A percentile compares a stretch with the other conserved stretches of the same genome.
These are phyloP conservation scores for Mythimna vitellina DNA, from an alignment of 2,888 invertebrate species.

Conservation along the genomic window DNA sequence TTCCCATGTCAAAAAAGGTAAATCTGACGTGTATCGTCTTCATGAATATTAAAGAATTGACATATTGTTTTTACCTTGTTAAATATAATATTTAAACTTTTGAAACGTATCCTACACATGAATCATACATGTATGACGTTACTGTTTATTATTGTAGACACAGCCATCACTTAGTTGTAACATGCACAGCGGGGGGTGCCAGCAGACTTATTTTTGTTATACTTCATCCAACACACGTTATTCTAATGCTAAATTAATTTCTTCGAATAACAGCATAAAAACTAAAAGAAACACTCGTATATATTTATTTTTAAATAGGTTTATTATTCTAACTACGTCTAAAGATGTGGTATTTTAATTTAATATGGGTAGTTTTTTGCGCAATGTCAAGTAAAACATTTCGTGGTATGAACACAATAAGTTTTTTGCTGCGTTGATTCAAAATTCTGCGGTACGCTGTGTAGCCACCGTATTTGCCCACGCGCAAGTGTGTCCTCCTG, in stretches of 20 bases:
- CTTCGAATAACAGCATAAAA: conserved; percentile 46
- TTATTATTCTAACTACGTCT: conserved; percentile 58
- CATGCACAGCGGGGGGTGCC: conserved; percentile 45
- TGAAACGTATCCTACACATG: conserved; percentile 9
- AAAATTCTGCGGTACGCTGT: conserved; percentile 71
- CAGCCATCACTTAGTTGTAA: conserved; percentile 43
- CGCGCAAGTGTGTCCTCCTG: conserved; percentile 79
- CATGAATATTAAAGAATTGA: not conserved
- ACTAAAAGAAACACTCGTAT: conserved; percentile 32
- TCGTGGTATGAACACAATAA: conserved; percentile 67
- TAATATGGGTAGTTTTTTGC: conserved; percentile 64
- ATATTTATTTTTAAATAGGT: conserved; percentile 43
- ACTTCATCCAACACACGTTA: conserved; percentile 33
- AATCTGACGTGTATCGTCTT: not conserved
- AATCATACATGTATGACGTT: conserved; percentile 33
- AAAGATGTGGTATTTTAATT: conserved; percentile 63
- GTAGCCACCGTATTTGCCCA: conserved; percentile 76
- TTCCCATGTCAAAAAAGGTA: too few species aligned
- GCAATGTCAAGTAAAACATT: conserved; percentile 61
- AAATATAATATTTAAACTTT: not conserved
- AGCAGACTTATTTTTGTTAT: conserved; percentile 39
- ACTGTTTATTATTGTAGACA: conserved; percentile 36
- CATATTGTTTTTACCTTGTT: not conserved
- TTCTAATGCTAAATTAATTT: conserved; percentile 46
- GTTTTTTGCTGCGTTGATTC: conserved; percentile 70